Evolutionary conservation across 2,113 vertebrate genomes (phyloP).

Genomic region (Pandion haliaetus): DNA sequence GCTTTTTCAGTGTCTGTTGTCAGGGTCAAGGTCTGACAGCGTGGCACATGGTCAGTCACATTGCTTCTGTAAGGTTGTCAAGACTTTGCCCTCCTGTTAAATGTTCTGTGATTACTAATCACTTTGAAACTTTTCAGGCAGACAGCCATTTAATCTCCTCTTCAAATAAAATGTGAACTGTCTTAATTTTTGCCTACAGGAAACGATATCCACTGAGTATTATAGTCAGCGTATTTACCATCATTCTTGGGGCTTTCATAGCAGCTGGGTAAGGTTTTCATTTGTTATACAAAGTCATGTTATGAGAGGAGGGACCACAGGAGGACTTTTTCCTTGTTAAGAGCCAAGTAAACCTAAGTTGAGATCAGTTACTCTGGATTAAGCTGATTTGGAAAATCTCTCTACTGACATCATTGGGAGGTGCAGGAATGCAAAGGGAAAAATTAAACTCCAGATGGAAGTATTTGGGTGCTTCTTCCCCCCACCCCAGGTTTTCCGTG

Average conservation of each 20-base stretch:
- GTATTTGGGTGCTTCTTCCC: background rate
- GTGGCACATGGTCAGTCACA: background rate
- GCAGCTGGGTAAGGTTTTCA: slow-evolving; percentile 86
- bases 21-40: background rate
- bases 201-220: slow-evolving; percentile 79
- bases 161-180: background rate
- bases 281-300: background rate
- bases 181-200: slow-evolving; percentile 69
- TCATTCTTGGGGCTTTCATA: slow-evolving; percentile 86
- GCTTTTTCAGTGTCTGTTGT: background rate
- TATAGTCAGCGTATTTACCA: slow-evolving; percentile 79
- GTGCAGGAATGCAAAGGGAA: background rate
- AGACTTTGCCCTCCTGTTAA: background rate
- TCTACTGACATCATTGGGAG: background rate
- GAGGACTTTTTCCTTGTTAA: slow-evolving; percentile 10
- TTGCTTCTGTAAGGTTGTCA: background rate
- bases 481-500: background rate
- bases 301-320: background rate
- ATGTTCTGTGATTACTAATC: background rate
- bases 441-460: background rate
- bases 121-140: background rate
- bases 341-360: background rate
- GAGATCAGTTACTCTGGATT: background rate
- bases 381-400: background rate
- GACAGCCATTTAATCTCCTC: background rate